A percentile compares a stretch with the other conserved stretches of the same genome.
Evolutionary conservation across 37 sponge, comb jelly and placozoan genomes (phyloP).

Genomic region (Oopsacas minuta): DNA sequence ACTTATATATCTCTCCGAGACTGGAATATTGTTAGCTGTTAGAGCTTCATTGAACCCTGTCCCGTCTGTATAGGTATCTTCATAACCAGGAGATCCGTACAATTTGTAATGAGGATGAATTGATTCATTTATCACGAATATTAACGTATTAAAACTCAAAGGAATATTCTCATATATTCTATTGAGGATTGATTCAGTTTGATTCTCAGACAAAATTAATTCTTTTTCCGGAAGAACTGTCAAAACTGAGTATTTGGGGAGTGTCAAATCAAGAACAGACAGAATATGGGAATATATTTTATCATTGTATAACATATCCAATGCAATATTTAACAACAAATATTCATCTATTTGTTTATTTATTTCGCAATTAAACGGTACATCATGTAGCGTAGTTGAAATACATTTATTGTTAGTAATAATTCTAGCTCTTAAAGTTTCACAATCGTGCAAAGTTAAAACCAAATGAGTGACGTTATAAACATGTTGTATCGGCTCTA

Average conservation of each 20-base stretch:
- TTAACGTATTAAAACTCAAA: neutral
- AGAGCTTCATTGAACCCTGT: conserved; percentile 63
- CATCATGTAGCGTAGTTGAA: neutral
- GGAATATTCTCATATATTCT: neutral
- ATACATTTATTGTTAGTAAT: neutral
- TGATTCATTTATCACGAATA: neutral
- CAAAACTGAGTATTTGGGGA: neutral
- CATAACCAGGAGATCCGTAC: conserved; percentile 11
- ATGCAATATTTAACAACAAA: neutral
- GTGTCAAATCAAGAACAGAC: neutral
- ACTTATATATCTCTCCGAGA: conserved; percentile 18
- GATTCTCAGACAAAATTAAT: neutral
- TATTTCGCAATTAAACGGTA: neutral
- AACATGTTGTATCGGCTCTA: neutral
- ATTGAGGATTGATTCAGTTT: neutral
- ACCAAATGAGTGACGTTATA: neutral
- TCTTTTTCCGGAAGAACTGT: neutral
- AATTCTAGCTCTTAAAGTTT: neutral
- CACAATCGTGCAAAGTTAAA: neutral
- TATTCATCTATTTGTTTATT: neutral
- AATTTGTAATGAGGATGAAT: neutral
- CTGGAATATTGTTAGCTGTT: conserved; percentile 44
- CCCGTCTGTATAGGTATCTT: conserved; percentile 42
- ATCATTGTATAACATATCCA: neutral
- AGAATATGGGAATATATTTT: neutral